Evolutionary conservation across 1,140 invertebrate genomes (phyloP).

Genomic region (Achatina immaculata): DNA sequence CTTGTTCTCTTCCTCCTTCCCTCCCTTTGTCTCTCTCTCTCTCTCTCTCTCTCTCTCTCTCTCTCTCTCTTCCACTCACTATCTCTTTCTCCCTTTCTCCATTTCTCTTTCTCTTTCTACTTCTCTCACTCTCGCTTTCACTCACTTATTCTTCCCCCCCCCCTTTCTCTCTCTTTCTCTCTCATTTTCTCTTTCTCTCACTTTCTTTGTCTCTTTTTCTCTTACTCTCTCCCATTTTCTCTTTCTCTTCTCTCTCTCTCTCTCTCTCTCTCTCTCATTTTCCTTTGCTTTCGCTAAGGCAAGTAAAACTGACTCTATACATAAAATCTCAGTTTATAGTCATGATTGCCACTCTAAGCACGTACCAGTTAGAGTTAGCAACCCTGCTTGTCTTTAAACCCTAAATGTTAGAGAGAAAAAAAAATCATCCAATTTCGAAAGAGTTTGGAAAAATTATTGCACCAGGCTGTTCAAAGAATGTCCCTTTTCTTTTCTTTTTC

Average conservation of each 20-base stretch:
- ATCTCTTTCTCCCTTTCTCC: too few species aligned
- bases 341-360: not conserved
- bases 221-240: constrained; percentile 7
- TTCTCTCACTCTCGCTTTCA: not conserved
- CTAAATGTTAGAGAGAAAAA: not conserved
- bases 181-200: constrained; percentile 10
- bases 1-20: too few species aligned
- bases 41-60: too few species aligned
- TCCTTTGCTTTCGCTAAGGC: not conserved
- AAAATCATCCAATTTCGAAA: too few species aligned
- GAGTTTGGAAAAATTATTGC: too few species aligned
- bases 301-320: not conserved
- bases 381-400: not conserved
- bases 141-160: not conserved
- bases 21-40: too few species aligned
- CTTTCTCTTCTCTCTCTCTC: constrained; percentile 7
- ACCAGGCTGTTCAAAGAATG: too few species aligned
- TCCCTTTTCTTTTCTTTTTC: too few species aligned
- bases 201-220: constrained; percentile 9
- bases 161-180: not conserved
- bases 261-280: not conserved
- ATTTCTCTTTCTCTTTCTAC: too few species aligned
- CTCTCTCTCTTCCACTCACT: too few species aligned
- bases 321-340: not conserved
- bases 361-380: not conserved